Percentiles rank a stretch among this genome's conserved stretches.
Conservation (phyloP, 1,140 invertebrate genomes). For the Aphidius ervi region DNA sequence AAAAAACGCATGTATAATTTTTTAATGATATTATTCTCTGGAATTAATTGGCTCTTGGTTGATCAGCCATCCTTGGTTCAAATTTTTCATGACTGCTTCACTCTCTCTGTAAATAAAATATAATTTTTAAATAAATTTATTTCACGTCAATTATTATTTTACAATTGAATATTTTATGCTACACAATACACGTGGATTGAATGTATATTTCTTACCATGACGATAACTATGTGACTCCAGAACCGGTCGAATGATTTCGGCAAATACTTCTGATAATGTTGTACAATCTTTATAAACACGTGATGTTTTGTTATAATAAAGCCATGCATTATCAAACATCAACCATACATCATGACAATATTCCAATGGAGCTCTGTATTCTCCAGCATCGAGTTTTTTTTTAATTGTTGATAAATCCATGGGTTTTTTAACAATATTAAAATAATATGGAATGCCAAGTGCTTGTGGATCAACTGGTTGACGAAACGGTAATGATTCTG, state of each 20-base stretch:
- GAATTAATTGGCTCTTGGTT: too few species aligned
- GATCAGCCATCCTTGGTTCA: too few species aligned
- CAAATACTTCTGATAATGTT: conserved; percentile 96
- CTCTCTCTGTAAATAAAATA: too few species aligned
- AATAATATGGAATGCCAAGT: conserved; percentile 92
- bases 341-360: conserved; percentile 99
- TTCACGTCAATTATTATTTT: too few species aligned
- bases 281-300: conserved; percentile 97
- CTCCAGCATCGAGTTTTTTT: conserved; percentile 86
- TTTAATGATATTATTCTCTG: too few species aligned
- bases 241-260: conserved; percentile 87
- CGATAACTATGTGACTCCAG: conserved; percentile 95
- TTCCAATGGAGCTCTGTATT: conserved; percentile 97
- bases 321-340: conserved; percentile 99
- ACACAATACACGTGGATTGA: too few species aligned
- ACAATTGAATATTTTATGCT: too few species aligned
- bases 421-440: conserved; percentile 95
- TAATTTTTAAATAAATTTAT: too few species aligned
- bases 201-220: too few species aligned
- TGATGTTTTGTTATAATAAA: conserved; percentile 98
- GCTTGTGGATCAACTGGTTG: conserved; percentile 92
- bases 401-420: conserved; percentile 98
- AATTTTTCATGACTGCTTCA: too few species aligned
- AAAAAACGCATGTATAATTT: too few species aligned
- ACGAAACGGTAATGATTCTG: conserved; percentile 93